Conservation (phyloP, 2,113 vertebrate species). For the Vidua macroura region DNA sequence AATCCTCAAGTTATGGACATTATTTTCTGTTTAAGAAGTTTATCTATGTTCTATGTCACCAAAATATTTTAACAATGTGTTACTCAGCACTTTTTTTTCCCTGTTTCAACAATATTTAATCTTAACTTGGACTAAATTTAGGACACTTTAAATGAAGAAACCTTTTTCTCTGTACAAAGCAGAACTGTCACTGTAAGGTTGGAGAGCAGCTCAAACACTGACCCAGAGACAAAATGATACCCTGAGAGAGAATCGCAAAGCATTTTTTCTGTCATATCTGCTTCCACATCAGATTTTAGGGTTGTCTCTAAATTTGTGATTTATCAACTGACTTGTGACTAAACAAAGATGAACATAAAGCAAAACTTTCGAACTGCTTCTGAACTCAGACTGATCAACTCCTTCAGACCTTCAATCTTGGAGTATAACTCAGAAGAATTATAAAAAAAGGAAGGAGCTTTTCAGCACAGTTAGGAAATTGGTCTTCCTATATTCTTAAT, state of each 20-base stretch:
- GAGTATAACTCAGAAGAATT: neutral
- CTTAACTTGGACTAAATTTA: neutral
- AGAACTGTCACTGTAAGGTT: neutral
- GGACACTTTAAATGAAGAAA: neutral
- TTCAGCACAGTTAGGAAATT: neutral
- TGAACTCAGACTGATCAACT: neutral
- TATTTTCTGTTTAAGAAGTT: neutral
- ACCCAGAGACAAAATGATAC: neutral
- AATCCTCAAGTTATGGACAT: neutral
- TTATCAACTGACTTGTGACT: neutral
- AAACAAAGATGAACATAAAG: neutral
- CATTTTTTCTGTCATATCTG: neutral
- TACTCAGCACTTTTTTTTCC: neutral
- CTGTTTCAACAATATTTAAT: neutral
- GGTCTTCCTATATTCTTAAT: neutral
- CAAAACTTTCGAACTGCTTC: neutral
- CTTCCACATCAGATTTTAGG: neutral
- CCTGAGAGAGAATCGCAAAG: neutral
- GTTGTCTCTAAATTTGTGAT: neutral
- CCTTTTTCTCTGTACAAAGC: neutral
- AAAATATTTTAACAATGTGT: neutral
- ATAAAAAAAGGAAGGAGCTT: neutral
- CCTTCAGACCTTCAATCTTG: neutral
- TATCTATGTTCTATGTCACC: neutral
- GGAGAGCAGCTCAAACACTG: neutral